A percentile compares a stretch with the other conserved stretches of the same genome.
Evolutionary conservation across 2,113 vertebrate genomes (phyloP).

Genomic region (Lepidothrix coronata): DNA sequence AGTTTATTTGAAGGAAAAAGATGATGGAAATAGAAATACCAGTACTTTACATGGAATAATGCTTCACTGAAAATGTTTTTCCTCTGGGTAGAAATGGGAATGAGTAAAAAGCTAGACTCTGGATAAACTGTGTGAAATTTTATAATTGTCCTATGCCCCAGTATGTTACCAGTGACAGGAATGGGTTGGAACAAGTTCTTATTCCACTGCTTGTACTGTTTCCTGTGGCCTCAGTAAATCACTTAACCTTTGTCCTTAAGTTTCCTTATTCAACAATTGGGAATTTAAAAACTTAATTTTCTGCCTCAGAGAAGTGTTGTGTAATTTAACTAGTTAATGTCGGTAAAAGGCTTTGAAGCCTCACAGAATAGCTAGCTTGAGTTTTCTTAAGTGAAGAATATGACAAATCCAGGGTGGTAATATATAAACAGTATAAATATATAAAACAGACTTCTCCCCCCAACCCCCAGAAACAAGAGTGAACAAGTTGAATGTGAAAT

Average conservation of each 20-base stretch:
- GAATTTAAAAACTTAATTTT: conserved; percentile 54
- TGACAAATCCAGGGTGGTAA: neutral
- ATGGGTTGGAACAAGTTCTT: neutral
- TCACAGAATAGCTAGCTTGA: neutral
- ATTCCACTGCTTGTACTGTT: neutral
- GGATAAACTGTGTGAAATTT: neutral
- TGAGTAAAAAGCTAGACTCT: neutral
- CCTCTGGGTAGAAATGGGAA: neutral
- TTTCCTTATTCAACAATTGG: conserved; percentile 32
- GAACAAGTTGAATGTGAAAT: conserved; percentile 5
- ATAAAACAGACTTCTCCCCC: fast-evolving
- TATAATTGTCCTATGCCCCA: neutral
- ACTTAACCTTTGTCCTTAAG: conserved; percentile 42
- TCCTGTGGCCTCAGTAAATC: conserved; percentile 35
- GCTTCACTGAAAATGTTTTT: neutral
- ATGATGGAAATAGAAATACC: neutral
- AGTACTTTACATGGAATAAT: neutral
- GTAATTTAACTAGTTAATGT: conserved; percentile 14
- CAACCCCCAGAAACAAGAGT: neutral
- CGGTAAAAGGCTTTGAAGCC: conserved; percentile 5
- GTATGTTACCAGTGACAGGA: neutral
- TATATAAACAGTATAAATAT: neutral
- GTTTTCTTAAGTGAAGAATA: neutral
- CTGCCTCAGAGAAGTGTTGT: neutral
- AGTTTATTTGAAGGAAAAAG: neutral